phyloP scores from a whole-genome alignment of 2,797 vertebrate species.

The Sebastes hubbsi region DNA sequence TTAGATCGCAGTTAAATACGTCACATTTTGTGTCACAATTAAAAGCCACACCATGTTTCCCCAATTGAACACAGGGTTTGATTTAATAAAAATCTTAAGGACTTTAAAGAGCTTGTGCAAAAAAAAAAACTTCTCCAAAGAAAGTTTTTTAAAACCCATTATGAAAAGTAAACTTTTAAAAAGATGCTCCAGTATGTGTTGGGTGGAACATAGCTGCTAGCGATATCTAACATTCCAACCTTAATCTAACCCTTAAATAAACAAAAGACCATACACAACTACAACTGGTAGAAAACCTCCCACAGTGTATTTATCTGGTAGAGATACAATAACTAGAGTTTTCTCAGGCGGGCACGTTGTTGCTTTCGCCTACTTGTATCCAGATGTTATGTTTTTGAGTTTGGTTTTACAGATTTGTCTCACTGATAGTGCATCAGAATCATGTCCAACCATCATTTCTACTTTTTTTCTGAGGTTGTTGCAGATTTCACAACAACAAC shows the following conservation, averaged over 20 bases:
- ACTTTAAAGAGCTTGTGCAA: neutral
- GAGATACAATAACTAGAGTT: neutral
- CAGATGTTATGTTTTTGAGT: neutral
- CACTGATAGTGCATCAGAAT: neutral
- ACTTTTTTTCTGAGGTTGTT: neutral
- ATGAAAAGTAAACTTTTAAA: too few relatives aligned
- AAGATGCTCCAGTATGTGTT: too few relatives aligned
- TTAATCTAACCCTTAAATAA: neutral
- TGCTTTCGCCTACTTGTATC: neutral
- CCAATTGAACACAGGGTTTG: neutral
- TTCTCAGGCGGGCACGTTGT: neutral
- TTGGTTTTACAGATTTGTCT: neutral
- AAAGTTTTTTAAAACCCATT: neutral
- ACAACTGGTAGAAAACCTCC: neutral
- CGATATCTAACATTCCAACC: too few relatives aligned
- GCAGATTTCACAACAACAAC: slow-evolving; percentile 1
- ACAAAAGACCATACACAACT: neutral
- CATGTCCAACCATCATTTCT: neutral
- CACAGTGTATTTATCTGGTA: too few relatives aligned
- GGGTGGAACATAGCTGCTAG: too few relatives aligned
- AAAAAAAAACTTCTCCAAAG: neutral
- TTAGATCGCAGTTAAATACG: too few relatives aligned
- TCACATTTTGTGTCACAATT: neutral
- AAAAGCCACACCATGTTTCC: neutral
- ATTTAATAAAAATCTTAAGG: too few relatives aligned